Evolutionary conservation across 2,797 vertebrate genomes (phyloP), one percentile per base, ranked within the genome.

Genomic region (Ceyx erithaca): DNA sequence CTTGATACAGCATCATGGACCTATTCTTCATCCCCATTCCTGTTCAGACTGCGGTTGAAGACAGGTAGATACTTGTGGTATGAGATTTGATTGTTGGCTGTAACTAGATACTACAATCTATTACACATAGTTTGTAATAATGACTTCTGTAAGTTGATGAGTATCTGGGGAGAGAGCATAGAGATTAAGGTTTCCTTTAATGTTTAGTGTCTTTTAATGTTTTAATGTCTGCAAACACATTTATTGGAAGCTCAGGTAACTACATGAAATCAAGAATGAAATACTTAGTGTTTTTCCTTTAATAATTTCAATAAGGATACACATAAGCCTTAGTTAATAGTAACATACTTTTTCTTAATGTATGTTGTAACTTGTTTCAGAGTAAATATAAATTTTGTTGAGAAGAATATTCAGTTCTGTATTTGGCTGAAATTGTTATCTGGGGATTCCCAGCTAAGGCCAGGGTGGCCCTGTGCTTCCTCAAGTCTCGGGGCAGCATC

Each of bases 201-300:
- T 30, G 30, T 85, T 81, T 58, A 49, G 49, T 35, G 33, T 14
- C 22, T 66, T 40, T n/a, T 84, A 13, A 41, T 63, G 43, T 86
- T 85, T 82, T 80, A 46, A 40, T 46, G 26, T 58, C 46, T 95
- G 31, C 40, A 51, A 68, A 72, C 95, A 88, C 80, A 94, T 95
- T 94, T 96, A 91, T 71, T 93, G 95, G 93, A 95, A 97, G 94
- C 94, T 97, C 91, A 91, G 81, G 57, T 87, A 95, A 64, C 70
- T 87, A 46, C 33, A 63, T 86, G 41, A 88, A 93, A 88, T 85
- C 90, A 94, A 95, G 88, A 96, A 95, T 73, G 81, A 93, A 97
- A 97, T 95, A 94, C 94, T 96, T 95, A 91, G 95, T 97, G 82
- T 86, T 92, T 63, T 84, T 87, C 95, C 97, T 98, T 96, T 95